Conservation (phyloP, 2,797 vertebrate species). For the Sebastolobus altivelis region DNA sequence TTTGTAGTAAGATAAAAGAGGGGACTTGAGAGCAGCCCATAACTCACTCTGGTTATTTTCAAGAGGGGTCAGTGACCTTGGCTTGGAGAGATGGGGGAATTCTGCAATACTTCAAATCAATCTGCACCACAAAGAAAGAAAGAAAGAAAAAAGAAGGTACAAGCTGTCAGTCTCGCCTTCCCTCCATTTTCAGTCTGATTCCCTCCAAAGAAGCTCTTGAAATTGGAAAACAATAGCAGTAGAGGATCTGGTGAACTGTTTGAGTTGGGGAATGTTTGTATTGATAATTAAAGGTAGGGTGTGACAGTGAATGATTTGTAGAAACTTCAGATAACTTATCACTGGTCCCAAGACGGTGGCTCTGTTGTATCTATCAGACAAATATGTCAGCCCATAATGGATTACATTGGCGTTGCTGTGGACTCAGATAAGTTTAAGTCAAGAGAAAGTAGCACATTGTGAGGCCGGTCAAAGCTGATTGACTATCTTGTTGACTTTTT, state of each 20-base stretch:
- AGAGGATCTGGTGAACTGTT: constrained; percentile 31
- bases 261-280: constrained; percentile 69
- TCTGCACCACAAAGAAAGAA: constrained; percentile 43
- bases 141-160: constrained; percentile 19
- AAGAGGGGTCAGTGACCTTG: constrained; percentile 72
- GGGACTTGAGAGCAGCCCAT: constrained; percentile 64
- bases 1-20: constrained; percentile 75
- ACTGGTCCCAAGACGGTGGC: constrained; percentile 67
- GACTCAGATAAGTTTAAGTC: constrained; percentile 68
- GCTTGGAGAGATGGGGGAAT: constrained; percentile 66
- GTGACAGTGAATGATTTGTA: constrained; percentile 80
- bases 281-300: constrained; percentile 67
- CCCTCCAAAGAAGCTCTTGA: constrained; percentile 50
- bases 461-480: constrained; percentile 25
- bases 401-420: constrained; percentile 65
- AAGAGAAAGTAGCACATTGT: constrained; percentile 73
- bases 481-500: constrained; percentile 23
- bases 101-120: constrained; percentile 66
- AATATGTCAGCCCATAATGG: constrained; percentile 78
- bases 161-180: constrained; percentile 44
- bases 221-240: constrained; percentile 46
- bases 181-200: constrained; percentile 47
- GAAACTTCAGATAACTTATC: constrained; percentile 76
- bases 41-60: constrained; percentile 72
- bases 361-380: constrained; percentile 77